These are phyloP conservation scores for Monoplex corrugatus DNA, from an alignment of 2,888 invertebrate species.

Conservation along the genomic window DNA sequence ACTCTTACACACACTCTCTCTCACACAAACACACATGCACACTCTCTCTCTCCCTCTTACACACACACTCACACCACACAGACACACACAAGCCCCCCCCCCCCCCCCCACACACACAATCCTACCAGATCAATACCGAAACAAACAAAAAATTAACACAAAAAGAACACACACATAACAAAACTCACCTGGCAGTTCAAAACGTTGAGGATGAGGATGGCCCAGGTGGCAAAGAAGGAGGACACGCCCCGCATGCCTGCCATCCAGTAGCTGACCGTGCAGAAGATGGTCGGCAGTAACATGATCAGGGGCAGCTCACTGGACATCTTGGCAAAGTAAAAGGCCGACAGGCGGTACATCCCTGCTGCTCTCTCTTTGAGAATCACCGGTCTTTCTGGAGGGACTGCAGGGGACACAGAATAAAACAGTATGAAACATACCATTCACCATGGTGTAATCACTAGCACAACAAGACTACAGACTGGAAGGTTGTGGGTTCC, in stretches of 20 bases:
- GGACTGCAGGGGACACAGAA: slow-evolving; percentile 85
- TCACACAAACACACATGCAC: no score
- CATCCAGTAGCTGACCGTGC: slow-evolving; percentile 90
- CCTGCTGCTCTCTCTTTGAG: slow-evolving; percentile 90
- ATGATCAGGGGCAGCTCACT: slow-evolving; percentile 90
- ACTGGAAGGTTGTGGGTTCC: no score
- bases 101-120: no score
- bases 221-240: slow-evolving; percentile 83
- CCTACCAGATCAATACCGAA: no score
- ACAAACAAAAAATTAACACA: neutral
- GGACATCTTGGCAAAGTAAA: slow-evolving; percentile 91
- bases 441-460: no score
- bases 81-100: no score
- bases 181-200: slow-evolving; percentile 87
- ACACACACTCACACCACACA: no score
- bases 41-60: no score
- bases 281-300: slow-evolving; percentile 89
- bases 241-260: slow-evolving; percentile 87
- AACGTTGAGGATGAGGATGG: slow-evolving; percentile 87
- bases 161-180: neutral
- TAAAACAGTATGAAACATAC: no score
- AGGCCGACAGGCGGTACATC: slow-evolving; percentile 90
- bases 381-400: slow-evolving; percentile 89
- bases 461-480: no score
- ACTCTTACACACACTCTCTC: no score